Evolutionary conservation across 1,140 invertebrate genomes (phyloP), one percentile per base, ranked within the genome.

Genomic region (Bombus superbus): DNA sequence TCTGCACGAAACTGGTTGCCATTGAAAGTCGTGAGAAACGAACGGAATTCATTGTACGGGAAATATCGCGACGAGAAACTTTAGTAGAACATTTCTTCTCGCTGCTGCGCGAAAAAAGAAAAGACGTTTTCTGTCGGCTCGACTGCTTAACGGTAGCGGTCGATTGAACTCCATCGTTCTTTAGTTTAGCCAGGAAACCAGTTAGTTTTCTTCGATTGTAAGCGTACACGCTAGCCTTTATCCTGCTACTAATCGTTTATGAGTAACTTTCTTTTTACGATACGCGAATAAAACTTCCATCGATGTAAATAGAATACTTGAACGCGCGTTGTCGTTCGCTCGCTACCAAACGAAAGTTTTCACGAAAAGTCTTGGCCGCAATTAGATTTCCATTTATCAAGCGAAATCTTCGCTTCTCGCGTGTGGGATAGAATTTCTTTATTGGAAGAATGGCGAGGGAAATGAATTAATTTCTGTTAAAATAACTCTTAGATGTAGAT

Each of bases 91-190:
- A 42, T 18, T 62, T 85, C 62, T 78, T 80, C 69, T 35, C 32
- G 32, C 38, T 13, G 18, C 47, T 25, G 73, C 25, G 1, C 3
- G 74, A 38, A 47, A 78, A 68, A 85, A 38, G 28, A 77, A 59
- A 82, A 82, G 81, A 28, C 35, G 38, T 77, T 72, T 88, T 85
- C 74, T 85, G 40, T 78, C 47, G 77, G 47, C 71, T 72, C 25
- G 57, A 44, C 38, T 78, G 68, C 57, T 85, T 85, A 88, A 89
- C 81, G 86, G 73, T 85, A 81, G 72, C 69, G 88, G 64, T 88
- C 73, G 83, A 81, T 64, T 15, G 47, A 44, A 72, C 35, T 35
- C 64, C 40, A 75, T 73, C 72, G 83, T 82, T 88, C 35, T 72
- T 47, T 62, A 44, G 40, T 86, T 79, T 72, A 89, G 76, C 88